Base-by-base conservation (phyloP, 2,888 invertebrate genomes). In the Gandaritis pyraliata region DNA sequence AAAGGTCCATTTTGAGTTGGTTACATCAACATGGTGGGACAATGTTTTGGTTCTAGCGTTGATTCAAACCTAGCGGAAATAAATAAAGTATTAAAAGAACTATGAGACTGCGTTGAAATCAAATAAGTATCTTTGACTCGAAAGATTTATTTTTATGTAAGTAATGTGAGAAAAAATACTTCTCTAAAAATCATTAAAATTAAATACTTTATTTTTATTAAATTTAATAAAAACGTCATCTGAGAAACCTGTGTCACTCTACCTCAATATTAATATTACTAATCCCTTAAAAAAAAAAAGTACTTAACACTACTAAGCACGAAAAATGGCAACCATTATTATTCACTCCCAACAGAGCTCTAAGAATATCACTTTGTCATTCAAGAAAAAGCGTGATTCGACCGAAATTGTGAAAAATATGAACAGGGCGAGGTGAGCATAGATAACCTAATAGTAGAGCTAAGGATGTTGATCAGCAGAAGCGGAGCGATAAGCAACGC, bases 341-440 rank as follows among this genome's bases (percentile, higher is more conserved):
- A 59, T 64, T 64, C 64, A 64, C 64, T 64, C 64, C 52, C 48
- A 52, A 64, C 64, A 64, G 60, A 64, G 64, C 64, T 60, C 46
- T 64, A 65, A 66, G 62, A 68, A 68, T 66, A 64, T 58, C 60
- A 62, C 64, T 64, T 53, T 67, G 76, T 73, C 69, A 66, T 58
- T 57, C 53, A 64, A 61, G 59, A 76, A 74, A 73, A 67, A 69
- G 72, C 65, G 72, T 69, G 73, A 72, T 76, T 73, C 70, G 71
- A 67, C 73, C 57, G 72, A 77, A 77, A 76, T 72, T 74, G 71
- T 69, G 62, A 72, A 76, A 74, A 71, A 72, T 72, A 77, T 74
- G 68, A 74, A 73, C 77, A 76, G 73, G 74, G 63, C 69, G 69
- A 68, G 66, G 71, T 71, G 69, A 69, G 53, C 56, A 23, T 53